These are phyloP conservation scores for Polydesmus complanatus DNA, from an alignment of 2,888 invertebrate genomes.

Conservation along the genomic window DNA sequence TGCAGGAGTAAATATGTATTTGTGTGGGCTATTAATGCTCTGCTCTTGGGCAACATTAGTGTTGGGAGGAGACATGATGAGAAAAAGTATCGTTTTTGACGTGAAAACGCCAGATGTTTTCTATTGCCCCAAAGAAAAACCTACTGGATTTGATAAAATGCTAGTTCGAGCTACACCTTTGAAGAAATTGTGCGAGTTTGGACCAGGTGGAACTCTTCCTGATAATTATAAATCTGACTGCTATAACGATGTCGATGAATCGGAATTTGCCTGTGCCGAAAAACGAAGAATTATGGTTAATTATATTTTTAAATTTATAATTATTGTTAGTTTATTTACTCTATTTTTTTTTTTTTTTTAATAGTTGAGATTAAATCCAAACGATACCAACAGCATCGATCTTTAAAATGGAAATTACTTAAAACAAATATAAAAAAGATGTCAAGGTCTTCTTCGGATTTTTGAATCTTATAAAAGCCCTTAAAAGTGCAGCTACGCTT, in stretches of 20 bases:
- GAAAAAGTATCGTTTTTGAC: constrained; percentile 62
- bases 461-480: neutral
- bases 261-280: constrained; percentile 64
- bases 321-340: too few species aligned
- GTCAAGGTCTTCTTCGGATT: neutral
- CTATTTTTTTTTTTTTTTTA: constrained; percentile 25
- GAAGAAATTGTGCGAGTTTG: constrained; percentile 57
- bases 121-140: constrained; percentile 62
- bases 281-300: constrained; percentile 64
- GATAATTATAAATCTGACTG: constrained; percentile 62
- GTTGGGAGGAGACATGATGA: constrained; percentile 52
- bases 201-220: constrained; percentile 47
- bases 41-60: constrained; percentile 22
- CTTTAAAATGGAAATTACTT: neutral
- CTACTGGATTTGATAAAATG: constrained; percentile 57
- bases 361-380: constrained; percentile 53
- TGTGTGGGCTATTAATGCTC: neutral
- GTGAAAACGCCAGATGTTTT: constrained; percentile 65
- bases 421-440: neutral
- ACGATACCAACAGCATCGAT: constrained; percentile 15
- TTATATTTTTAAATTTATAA: too few species aligned
- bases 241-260: constrained; percentile 64
- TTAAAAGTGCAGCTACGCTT: constrained; percentile 10
- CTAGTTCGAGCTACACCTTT: constrained; percentile 44
- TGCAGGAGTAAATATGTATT: neutral